These are phyloP conservation scores for Zaprionus gabonicus DNA, from an alignment of 1,140 invertebrate genomes.

Conservation along the genomic window DNA sequence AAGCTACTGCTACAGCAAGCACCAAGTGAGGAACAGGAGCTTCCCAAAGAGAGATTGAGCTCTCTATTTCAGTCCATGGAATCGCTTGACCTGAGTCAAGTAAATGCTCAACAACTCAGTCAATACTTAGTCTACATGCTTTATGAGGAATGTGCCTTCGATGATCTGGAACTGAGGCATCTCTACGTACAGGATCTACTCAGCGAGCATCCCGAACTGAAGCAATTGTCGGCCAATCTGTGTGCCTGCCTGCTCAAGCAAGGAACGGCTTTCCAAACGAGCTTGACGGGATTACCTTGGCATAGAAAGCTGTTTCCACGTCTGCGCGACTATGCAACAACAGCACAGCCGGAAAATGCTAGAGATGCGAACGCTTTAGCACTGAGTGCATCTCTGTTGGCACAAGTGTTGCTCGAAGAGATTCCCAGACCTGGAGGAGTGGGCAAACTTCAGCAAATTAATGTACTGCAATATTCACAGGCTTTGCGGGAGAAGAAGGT, in stretches of 20 bases:
- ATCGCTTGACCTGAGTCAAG: constrained; percentile 28
- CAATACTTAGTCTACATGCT: constrained; percentile 60
- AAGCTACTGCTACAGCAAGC: constrained; percentile 52
- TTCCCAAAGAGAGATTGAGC: constrained; percentile 27
- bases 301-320: constrained; percentile 70
- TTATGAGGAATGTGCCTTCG: constrained; percentile 64
- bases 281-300: constrained; percentile 67
- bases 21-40: background rate
- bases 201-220: constrained; percentile 16
- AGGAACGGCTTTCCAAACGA: background rate
- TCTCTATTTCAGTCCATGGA: constrained; percentile 44
- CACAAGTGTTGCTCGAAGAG: constrained; percentile 47
- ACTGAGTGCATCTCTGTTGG: constrained; percentile 59
- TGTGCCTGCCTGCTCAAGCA: constrained; percentile 32
- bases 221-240: constrained; percentile 30
- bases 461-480: constrained; percentile 75
- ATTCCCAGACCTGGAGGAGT: constrained; percentile 31
- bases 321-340: constrained; percentile 63
- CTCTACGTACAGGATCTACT: constrained; percentile 60
- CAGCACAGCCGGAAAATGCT: background rate
- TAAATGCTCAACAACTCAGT: constrained; percentile 38
- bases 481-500: constrained; percentile 49
- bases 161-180: constrained; percentile 62
- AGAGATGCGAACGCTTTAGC: constrained; percentile 26
- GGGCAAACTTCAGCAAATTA: constrained; percentile 41